Base-by-base conservation (phyloP, 1,140 invertebrate genomes). In the Drosophila leontia region DNA sequence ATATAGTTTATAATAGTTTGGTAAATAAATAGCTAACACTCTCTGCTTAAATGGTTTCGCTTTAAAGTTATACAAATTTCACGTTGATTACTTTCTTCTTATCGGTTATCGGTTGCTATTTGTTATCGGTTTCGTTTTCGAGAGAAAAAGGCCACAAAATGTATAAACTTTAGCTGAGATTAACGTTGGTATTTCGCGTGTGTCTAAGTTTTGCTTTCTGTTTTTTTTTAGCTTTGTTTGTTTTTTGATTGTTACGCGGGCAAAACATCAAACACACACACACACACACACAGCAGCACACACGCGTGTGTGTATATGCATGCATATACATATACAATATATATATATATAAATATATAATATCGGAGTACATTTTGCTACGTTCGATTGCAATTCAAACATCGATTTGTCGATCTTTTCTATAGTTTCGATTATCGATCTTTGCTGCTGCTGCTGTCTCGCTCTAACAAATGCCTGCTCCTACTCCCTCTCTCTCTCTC, bases 321-420 rank as follows among this genome's bases (percentile, higher is more conserved):
- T 56, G 32, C 23, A 74, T 44, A 70, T 57, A 79, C 72, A 77
- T 48, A 65, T 58, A 78, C 62, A 71, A 51, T 39, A 39, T 69
- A 47, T 67, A 57, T 61, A 35, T 53, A 56, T 48, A 58, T 70
- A 70, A 35, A 71, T 26, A 72, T 72, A 77, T 80, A 88, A 88
- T 90, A 88, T 88, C 85, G 84, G 84, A 90, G 74, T 90, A 86
- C 80, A 91, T 80, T 91, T 91, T 71, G 72, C 77, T 85, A 85
- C 71, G 65, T 78, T 69, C 57, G 62, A 58, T 55, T 71, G 34
- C 57, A 56, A 39, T 59, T 59, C 42, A 39, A 60, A 63, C 37
- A 37, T 60, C 45, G 61, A 44, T 55, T 78, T 64, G 75, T 80
- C 70, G 55, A 58, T 76, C 29, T 51, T 63, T 48, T 65, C 63